Base-by-base conservation (phyloP, 1,140 invertebrate species). In the Rhynchophorus ferrugineus region DNA sequence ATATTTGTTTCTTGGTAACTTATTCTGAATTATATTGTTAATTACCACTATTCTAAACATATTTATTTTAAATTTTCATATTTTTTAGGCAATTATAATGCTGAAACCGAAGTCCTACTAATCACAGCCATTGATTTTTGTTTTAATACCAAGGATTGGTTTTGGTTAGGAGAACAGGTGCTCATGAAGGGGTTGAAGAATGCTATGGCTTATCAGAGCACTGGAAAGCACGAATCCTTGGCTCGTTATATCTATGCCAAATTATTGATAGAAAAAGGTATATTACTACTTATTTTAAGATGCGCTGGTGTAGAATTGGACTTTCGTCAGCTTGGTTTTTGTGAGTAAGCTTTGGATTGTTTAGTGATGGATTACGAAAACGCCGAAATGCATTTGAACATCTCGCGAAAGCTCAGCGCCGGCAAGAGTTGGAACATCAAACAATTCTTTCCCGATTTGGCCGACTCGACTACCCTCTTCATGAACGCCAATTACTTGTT, bases 161-260 rank as follows among this genome's bases (percentile, higher is more conserved):
- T 75, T 57, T 81, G 78, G 78, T 54, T 81, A 1, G 74, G 76
- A 2, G 74, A 81, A 42, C 73, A 73, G 29, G 67, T 81, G 9
- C 75, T 75, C 20, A 57, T 72, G 16, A 69, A 68, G 3, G 54
- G 71, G 0, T 64, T 80, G 2, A 64, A 65, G 7, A 67, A 72
- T 1, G 64, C 68, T 0, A 68, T 68, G 24, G 61, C 69, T 3
- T 73, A 74, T 44, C 29, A 71, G 9, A 71, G 76, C 13, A 70
- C 73, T 3, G 66, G 67, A 3, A 61, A 70, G 29, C 72, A 66
- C 22, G 69, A 76, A 29, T 72, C 71, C 1, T 63, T 71, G 5
- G 69, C 71, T 45, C 72, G 73, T 61, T 80, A 73, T 49, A 61
- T 76, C 46, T 78, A 76, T 49, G 77, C 72, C 1, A 72, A 69